phyloP scores from a whole-genome alignment of 2,888 invertebrate species.

The Zele albiditarsus region DNA sequence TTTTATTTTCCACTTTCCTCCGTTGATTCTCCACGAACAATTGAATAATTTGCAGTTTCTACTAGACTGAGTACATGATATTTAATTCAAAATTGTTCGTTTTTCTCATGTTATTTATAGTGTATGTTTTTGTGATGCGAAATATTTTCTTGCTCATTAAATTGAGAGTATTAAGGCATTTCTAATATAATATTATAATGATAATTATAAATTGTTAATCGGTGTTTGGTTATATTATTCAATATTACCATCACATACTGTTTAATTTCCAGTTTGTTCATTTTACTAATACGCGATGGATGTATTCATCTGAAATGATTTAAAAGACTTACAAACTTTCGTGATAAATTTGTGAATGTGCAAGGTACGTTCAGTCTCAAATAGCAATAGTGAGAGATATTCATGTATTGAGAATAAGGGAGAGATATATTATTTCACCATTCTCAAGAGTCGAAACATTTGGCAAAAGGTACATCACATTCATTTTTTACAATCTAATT shows the following conservation, averaged over 20 bases:
- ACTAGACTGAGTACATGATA: background rate
- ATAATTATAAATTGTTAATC: background rate
- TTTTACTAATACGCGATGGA: background rate
- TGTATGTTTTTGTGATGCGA: constrained; percentile 10
- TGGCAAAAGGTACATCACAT: constrained; percentile 68
- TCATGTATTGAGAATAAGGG: too few relatives aligned
- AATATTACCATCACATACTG: background rate
- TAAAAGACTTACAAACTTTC: constrained; percentile 39
- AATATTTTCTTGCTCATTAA: constrained; percentile 16
- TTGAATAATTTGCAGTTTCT: background rate
- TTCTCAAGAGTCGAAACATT: constrained; percentile 51
- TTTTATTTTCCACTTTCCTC: too few relatives aligned
- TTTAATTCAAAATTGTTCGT: background rate
- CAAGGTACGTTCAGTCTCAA: constrained; percentile 70
- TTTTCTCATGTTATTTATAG: background rate
- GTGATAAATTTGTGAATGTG: constrained; percentile 48
- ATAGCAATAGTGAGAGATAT: constrained; percentile 54
- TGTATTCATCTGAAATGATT: background rate
- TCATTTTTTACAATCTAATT: constrained; percentile 48
- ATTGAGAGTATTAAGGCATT: background rate
- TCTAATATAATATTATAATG: background rate
- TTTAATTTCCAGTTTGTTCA: background rate
- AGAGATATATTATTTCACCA: constrained; percentile 47
- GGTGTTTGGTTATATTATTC: background rate
- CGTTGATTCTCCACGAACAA: background rate